Evolutionary conservation across 2,888 invertebrate genomes (phyloP).

Genomic region (Neoitamus cyanurus): DNA sequence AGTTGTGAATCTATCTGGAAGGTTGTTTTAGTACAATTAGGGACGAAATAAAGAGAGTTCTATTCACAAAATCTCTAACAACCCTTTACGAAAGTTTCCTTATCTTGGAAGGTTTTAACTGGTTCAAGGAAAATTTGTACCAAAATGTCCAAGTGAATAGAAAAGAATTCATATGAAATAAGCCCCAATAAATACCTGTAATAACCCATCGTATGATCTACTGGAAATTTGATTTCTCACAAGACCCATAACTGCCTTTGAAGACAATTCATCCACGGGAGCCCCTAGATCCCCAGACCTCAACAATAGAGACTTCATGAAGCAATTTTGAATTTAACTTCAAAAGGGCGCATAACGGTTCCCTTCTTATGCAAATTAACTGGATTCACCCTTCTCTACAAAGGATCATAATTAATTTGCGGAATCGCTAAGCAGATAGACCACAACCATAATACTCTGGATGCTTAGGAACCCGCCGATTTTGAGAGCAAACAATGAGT

Average conservation of each 20-base stretch:
- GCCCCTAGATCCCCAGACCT: neutral
- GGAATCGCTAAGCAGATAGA: neutral
- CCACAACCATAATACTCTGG: neutral
- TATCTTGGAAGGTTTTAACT: neutral
- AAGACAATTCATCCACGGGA: neutral
- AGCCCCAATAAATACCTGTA: neutral
- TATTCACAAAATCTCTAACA: neutral
- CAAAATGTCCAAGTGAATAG: neutral
- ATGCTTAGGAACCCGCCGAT: neutral
- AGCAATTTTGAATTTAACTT: neutral
- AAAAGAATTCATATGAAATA: neutral
- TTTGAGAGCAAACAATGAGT: neutral
- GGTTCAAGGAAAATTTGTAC: neutral
- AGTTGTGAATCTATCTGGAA: neutral
- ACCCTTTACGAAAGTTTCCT: neutral
- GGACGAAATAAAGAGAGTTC: neutral
- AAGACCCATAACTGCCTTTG: neutral
- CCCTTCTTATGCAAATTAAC: neutral
- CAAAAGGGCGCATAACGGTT: neutral
- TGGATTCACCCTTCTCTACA: neutral
- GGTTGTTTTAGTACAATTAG: neutral
- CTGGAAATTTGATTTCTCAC: neutral
- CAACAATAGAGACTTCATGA: neutral
- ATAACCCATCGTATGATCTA: no score
- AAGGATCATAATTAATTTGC: conserved; percentile 1